A percentile compares a stretch with the other conserved stretches of the same genome.
Conservation (phyloP, 2,797 vertebrate genomes). For the Chiroxiphia lanceolata region DNA sequence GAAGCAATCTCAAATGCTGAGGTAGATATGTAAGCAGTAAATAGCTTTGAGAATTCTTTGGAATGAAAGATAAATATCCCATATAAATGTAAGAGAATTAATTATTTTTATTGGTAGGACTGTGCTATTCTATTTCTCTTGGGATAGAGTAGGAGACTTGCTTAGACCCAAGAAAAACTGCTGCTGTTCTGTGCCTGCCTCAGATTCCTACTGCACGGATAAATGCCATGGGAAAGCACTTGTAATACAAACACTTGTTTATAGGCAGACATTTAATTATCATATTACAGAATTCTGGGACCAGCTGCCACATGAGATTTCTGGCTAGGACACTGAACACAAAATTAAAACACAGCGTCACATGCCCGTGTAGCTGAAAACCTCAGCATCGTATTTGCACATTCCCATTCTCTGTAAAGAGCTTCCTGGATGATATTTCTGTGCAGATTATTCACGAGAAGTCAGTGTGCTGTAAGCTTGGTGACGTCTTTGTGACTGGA, state of each 20-base stretch:
- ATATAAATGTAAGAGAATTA: neutral
- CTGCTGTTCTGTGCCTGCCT: neutral
- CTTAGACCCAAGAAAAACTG: constrained; percentile 25
- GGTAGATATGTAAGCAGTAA: neutral
- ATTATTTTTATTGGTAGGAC: neutral
- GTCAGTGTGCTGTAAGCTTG: neutral
- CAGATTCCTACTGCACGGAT: constrained; percentile 21
- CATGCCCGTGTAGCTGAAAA: constrained; percentile 20
- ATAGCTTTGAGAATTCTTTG: constrained; percentile 4
- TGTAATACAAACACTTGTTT: constrained; percentile 59
- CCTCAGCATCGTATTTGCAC: neutral
- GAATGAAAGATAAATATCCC: neutral
- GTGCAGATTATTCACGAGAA: constrained; percentile 49
- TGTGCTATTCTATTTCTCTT: neutral
- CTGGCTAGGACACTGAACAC: constrained; percentile 49
- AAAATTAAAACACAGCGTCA: constrained; percentile 47
- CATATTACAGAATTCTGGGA: constrained; percentile 64
- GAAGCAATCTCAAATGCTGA: neutral
- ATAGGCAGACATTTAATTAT: constrained; percentile 66
- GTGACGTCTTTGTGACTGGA: constrained; percentile 51
- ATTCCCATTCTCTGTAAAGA: neutral
- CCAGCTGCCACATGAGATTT: constrained; percentile 68
- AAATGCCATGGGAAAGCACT: constrained; percentile 59
- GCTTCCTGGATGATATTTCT: constrained; percentile 59
- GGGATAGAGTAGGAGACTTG: neutral